Conservation (phyloP, 2,797 vertebrate genomes). For the Tokudaia muenninki region DNA sequence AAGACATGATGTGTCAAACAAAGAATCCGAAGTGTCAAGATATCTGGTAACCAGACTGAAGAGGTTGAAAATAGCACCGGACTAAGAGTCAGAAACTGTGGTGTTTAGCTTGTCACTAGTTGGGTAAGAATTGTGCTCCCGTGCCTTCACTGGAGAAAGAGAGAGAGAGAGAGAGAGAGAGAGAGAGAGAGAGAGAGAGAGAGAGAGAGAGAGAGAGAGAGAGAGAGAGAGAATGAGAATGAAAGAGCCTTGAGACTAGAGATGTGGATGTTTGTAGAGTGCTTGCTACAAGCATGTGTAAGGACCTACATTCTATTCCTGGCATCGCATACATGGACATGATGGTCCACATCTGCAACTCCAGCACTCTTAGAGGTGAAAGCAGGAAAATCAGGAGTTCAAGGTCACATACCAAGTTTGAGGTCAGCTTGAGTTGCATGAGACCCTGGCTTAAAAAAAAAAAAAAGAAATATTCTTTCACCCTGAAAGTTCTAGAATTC, state of each 20-base stretch:
- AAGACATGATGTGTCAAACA: background rate
- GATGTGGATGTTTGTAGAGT: background rate
- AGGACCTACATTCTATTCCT: background rate
- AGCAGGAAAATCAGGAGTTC: background rate
- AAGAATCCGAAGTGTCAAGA: constrained; percentile 29
- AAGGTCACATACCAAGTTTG: background rate
- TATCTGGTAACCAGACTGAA: constrained; percentile 56
- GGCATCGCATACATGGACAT: too few relatives aligned
- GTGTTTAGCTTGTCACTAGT: background rate
- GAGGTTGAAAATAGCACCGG: constrained; percentile 56
- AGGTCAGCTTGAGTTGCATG: background rate
- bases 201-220: too few relatives aligned
- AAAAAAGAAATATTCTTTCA: background rate
- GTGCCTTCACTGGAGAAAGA: background rate
- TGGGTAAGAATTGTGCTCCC: background rate
- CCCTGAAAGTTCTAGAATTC: background rate
- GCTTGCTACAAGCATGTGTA: background rate
- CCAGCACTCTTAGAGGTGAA: background rate
- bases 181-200: too few relatives aligned
- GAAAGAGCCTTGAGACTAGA: background rate
- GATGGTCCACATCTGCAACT: background rate
- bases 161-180: background rate
- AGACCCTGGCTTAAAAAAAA: background rate
- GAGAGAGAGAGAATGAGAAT: background rate
- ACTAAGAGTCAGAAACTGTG: background rate